A percentile compares a stretch with the other conserved stretches of the same genome.
Evolutionary conservation across 64 coral and sea anemone species (phyloP).

Genomic region (Stichodactyla mertensii): DNA sequence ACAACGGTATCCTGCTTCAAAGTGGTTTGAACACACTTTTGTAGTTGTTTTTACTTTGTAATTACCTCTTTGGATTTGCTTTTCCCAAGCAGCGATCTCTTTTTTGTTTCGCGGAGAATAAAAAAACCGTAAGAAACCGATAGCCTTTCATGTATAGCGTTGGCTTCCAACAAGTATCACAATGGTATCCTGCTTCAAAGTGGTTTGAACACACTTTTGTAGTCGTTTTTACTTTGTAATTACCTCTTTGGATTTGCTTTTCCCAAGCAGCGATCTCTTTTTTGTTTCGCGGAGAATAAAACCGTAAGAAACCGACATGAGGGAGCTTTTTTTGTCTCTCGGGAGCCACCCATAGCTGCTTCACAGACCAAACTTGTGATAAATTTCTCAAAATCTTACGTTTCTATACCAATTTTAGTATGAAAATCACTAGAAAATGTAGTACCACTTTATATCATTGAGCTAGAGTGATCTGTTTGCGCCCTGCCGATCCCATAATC

Average conservation of each 20-base stretch:
- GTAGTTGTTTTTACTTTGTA: too few relatives aligned
- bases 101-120: background rate
- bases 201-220: slow-evolving; percentile 61
- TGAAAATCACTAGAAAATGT: too few relatives aligned
- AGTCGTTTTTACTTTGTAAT: slow-evolving; percentile 37
- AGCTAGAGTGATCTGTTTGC: too few relatives aligned
- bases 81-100: slow-evolving; percentile 24
- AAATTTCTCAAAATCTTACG: too few relatives aligned
- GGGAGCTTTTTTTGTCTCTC: background rate
- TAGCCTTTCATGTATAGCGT: slow-evolving; percentile 54
- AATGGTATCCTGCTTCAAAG: slow-evolving; percentile 41
- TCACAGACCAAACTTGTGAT: too few relatives aligned
- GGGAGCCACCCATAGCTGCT: too few relatives aligned
- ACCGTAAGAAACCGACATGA: background rate
- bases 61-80: slow-evolving; percentile 23
- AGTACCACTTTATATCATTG: too few relatives aligned
- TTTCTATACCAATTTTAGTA: too few relatives aligned
- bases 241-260: slow-evolving; percentile 18
- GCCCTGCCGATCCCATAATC: too few relatives aligned
- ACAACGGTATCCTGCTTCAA: too few relatives aligned
- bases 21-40: slow-evolving; percentile 60
- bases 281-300: background rate
- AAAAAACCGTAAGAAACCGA: background rate
- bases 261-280: slow-evolving; percentile 18
- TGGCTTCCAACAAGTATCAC: slow-evolving; percentile 36